Percentiles rank a stretch among this genome's conserved stretches.
phyloP scores from a whole-genome alignment of 2,888 invertebrate genomes.

The Fissipunctia ypsillon region DNA sequence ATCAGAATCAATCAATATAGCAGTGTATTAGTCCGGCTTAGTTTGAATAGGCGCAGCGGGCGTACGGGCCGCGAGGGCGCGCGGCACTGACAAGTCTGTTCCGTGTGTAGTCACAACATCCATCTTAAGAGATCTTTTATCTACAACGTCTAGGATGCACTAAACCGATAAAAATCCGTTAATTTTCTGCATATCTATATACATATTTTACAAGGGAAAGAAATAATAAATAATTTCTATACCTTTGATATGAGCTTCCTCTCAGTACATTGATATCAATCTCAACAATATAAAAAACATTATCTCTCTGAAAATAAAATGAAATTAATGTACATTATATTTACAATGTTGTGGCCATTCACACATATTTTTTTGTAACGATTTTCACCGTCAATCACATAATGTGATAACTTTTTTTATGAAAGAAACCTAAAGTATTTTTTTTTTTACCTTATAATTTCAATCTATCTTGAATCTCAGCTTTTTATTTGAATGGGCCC shows the following conservation, averaged over 20 bases:
- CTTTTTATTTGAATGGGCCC: conserved; percentile 22
- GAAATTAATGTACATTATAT: conserved; percentile 79
- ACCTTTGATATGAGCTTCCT: conserved; percentile 88
- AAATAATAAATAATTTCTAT: conserved; percentile 87
- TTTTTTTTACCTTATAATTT: conserved; percentile 11
- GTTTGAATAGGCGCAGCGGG: conserved; percentile 2
- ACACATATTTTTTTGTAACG: conserved; percentile 50
- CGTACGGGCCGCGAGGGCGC: background rate
- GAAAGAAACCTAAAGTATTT: conserved; percentile 17
- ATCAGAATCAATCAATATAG: conserved; percentile 34
- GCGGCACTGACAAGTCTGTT: conserved; percentile 31
- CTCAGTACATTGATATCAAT: conserved; percentile 80
- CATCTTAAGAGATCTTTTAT: conserved; percentile 77
- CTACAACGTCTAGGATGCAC: conserved; percentile 80
- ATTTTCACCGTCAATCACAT: conserved; percentile 23
- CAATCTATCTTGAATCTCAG: conserved; percentile 23
- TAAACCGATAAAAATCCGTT: conserved; percentile 79
- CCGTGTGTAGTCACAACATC: conserved; percentile 54
- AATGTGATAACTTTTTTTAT: conserved; percentile 23
- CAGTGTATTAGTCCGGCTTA: background rate
- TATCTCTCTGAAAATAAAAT: conserved; percentile 71
- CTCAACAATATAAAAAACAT: conserved; percentile 75
- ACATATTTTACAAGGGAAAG: conserved; percentile 89
- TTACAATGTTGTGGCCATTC: conserved; percentile 73
- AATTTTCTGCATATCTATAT: conserved; percentile 85